A percentile compares a stretch with the other conserved stretches of the same genome.
These are phyloP conservation scores for Leptinotarsa juncta DNA, from an alignment of 2,888 invertebrate species.

Conservation along the genomic window DNA sequence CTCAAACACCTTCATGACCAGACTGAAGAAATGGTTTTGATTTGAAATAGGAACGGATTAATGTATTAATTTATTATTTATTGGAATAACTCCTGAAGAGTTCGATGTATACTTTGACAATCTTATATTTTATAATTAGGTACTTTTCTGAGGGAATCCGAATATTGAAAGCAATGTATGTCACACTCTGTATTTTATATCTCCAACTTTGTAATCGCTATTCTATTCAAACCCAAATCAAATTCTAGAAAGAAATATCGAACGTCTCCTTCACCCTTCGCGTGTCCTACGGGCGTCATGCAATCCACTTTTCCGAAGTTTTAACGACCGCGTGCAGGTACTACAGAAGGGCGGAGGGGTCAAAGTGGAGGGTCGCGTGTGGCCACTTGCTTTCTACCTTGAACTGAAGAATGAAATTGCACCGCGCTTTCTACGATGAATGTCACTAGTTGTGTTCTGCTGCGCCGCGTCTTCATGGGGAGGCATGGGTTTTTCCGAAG, in stretches of 20 bases:
- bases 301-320: conserved; percentile 21
- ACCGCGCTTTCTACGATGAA: neutral
- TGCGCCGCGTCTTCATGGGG: neutral
- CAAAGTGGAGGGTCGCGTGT: conserved; percentile 37
- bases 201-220: neutral
- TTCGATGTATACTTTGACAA: no score
- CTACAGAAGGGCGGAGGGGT: conserved; percentile 38
- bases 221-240: neutral
- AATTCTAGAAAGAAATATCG: neutral
- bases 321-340: conserved; percentile 44
- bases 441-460: neutral
- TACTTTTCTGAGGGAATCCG: no score
- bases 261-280: neutral
- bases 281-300: conserved; percentile 10
- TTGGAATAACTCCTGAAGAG: no score
- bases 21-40: no score
- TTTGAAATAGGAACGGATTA: no score
- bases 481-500: neutral
- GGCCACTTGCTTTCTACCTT: conserved; percentile 27
- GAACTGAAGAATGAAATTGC: neutral
- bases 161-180: no score
- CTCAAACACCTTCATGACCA: no score
- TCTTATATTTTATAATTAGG: no score
- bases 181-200: no score
- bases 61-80: no score